phyloP scores from a whole-genome alignment of 2,888 invertebrate genomes.

The Phrixothrix hirtus region DNA sequence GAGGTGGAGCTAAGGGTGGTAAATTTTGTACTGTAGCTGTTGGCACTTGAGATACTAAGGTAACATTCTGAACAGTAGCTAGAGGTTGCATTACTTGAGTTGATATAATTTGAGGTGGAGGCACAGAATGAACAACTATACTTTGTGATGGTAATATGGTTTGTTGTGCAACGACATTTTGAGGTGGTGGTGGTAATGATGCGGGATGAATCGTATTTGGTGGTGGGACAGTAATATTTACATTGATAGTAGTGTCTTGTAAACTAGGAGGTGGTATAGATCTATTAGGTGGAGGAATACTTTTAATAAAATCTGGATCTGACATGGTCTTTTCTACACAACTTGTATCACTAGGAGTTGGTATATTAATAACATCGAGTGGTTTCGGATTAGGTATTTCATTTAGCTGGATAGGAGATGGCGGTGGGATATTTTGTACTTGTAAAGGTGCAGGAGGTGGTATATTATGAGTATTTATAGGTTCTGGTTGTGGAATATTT shows the following conservation, averaged over 20 bases:
- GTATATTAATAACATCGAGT: slow-evolving; percentile 63
- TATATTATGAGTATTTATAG: slow-evolving; percentile 59
- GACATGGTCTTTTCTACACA: slow-evolving; percentile 43
- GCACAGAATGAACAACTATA: slow-evolving; percentile 43
- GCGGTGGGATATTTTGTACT: slow-evolving; percentile 65
- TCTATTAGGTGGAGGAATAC: slow-evolving; percentile 56
- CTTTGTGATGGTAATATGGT: slow-evolving; percentile 39
- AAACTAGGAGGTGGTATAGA: slow-evolving; percentile 53
- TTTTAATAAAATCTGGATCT: slow-evolving; percentile 53
- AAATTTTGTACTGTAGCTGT: slow-evolving; percentile 25
- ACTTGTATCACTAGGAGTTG: slow-evolving; percentile 53
- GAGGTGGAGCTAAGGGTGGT: slow-evolving; percentile 25
- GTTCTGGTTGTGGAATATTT: slow-evolving; percentile 59
- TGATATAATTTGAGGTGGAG: slow-evolving; percentile 33
- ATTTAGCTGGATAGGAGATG: slow-evolving; percentile 63
- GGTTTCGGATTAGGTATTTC: slow-evolving; percentile 67
- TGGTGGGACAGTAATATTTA: slow-evolving; percentile 43
- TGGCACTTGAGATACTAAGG: slow-evolving; percentile 25
- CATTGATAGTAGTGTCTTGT: slow-evolving; percentile 40
- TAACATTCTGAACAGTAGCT: slow-evolving; percentile 21
- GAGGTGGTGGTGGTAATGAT: slow-evolving; percentile 40
- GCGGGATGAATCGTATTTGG: slow-evolving; percentile 35
- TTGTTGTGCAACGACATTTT: slow-evolving; percentile 33
- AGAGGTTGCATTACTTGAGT: slow-evolving; percentile 24
- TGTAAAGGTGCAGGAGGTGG: slow-evolving; percentile 57